Base-by-base conservation (phyloP, 2,113 vertebrate genomes). In the Suncus etruscus region DNA sequence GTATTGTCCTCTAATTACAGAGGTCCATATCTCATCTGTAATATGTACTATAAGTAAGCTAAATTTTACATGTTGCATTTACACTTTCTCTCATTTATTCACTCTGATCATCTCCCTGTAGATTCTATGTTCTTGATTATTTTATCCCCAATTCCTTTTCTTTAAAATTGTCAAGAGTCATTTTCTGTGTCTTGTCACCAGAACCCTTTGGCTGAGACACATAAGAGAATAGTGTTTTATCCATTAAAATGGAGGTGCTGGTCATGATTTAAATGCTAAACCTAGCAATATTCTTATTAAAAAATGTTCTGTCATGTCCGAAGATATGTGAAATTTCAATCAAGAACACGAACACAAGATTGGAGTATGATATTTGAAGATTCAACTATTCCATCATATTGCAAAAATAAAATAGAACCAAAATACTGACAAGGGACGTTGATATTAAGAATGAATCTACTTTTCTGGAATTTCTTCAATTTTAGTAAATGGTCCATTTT, bases 381-480 rank as follows among this genome's bases (percentile, higher is more conserved):
- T 14, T 54, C 25, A 66, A 39, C 61, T 68, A 1, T 7, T 48
- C 0, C 31, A 11, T 27, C 65, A 54, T 20, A 22, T 61, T 54
- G 8, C 32, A 66, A 70, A 87, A 61, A 45, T 69, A 66, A 22
- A 61, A 22, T 5, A 61, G 22, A 61, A 61, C 15, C 58, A 61
- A 61, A 20, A 8, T 58, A 8, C 50, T 50, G 27, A 15, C 16
- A 31, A 3, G 0, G 6, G 5, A 68, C 74, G 68, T 66, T 47
- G 32, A 75, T 83, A 90, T 50, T 87, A 15, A 91, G 24, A 85
- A 4, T 63, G 18, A 83, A 69, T 50, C 22, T 51, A 5, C 1
- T 92, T 86, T 84, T 14, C 7, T 75, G 32, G 27, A 63, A 45
- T 8, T 32, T 32, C 80, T 83, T 85, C 51, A 86, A 89, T 32